Evolutionary conservation across 2,888 invertebrate species (phyloP).

Genomic region (Operophtera brumata): DNA sequence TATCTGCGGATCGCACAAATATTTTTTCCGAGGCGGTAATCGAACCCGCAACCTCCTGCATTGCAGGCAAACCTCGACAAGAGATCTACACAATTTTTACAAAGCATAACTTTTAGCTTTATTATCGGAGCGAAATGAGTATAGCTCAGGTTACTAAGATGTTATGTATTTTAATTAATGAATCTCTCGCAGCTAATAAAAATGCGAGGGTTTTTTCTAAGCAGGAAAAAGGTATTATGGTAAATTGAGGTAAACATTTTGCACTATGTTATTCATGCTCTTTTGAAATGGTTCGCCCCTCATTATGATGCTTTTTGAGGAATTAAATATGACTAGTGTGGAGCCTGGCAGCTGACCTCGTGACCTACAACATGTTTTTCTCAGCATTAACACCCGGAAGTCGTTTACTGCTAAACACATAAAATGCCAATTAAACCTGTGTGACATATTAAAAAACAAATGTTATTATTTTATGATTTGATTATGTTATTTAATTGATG

Average conservation of each 20-base stretch:
- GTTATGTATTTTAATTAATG: constrained; percentile 34
- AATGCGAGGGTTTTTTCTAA: constrained; percentile 15
- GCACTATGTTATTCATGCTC: constrained; percentile 16
- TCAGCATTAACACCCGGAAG: no score
- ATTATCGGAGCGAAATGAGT: not conserved
- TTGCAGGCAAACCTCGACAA: no score
- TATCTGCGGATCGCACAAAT: no score
- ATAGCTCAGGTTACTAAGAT: constrained; percentile 8
- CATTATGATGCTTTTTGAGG: constrained; percentile 5
- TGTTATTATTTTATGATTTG: no score
- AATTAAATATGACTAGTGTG: not conserved
- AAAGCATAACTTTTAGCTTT: not conserved
- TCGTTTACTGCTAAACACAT: no score
- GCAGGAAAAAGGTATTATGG: constrained; percentile 23
- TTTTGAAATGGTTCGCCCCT: not conserved
- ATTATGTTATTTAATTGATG: no score
- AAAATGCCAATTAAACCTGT: no score
- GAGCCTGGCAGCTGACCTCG: not conserved
- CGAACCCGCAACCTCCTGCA: no score
- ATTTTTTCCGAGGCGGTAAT: no score
- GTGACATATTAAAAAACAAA: no score
- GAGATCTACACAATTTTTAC: not conserved
- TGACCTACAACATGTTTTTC: not conserved
- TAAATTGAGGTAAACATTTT: constrained; percentile 22
- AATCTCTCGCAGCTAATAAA: constrained; percentile 15